A percentile compares a stretch with the other conserved stretches of the same genome.
These are phyloP conservation scores for Liparis tanakae DNA, from an alignment of 2,797 vertebrate species.

Conservation along the genomic window DNA sequence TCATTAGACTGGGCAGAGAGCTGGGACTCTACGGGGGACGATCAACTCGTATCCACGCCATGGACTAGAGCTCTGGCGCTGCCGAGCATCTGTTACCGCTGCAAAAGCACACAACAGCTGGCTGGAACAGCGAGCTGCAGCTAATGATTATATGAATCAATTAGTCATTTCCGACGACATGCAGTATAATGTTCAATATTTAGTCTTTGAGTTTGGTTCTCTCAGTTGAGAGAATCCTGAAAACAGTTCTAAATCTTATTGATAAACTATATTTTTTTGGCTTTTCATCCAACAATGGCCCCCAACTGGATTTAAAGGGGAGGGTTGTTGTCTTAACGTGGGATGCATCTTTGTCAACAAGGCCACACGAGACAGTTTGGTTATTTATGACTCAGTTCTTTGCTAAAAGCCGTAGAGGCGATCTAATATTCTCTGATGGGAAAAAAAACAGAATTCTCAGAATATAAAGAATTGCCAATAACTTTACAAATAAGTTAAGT, in stretches of 20 bases:
- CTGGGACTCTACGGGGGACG: constrained; percentile 32
- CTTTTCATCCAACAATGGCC: not conserved
- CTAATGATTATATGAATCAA: not conserved
- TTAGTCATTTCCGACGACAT: not conserved
- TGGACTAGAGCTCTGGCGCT: not conserved
- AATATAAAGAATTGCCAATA: not conserved
- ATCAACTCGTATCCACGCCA: constrained; percentile 10
- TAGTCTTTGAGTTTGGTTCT: not conserved
- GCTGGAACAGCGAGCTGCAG: constrained; percentile 1
- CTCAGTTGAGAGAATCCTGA: not conserved
- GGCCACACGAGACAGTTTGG: constrained; percentile 1
- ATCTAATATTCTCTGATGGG: not conserved
- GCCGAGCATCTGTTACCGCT: constrained; percentile 10
- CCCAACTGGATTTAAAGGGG: not conserved
- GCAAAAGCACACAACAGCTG: not conserved
- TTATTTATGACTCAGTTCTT: not conserved
- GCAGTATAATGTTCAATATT: not conserved
- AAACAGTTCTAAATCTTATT: not conserved
- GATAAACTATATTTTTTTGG: not conserved
- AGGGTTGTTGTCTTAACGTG: not conserved
- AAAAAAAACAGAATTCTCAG: not conserved
- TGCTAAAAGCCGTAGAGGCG: not conserved
- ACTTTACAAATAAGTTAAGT: not conserved
- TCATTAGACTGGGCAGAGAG: constrained; percentile 55
- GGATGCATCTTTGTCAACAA: not conserved